Base-by-base conservation (phyloP, 1,140 invertebrate species). In the Sycophila sp. region DNA sequence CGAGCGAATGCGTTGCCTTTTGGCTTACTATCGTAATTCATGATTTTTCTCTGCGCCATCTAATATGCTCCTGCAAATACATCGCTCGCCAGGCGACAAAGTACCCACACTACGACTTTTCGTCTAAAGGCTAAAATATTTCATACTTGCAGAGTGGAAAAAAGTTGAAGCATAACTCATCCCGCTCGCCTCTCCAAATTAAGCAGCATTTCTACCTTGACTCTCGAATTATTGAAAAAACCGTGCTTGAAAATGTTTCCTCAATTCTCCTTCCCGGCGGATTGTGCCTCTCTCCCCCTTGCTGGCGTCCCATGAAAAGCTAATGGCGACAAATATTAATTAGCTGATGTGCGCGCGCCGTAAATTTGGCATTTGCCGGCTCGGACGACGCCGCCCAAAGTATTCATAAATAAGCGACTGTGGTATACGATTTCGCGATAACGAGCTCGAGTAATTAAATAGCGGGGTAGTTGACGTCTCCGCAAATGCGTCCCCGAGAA, bases 311-410 rank as follows among this genome's bases (percentile, higher is more conserved):
- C 19, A 19, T 13, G 17, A 45, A 42, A 47, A 66, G 47, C 69
- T 79, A 80, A 82, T 80, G 81, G 80, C 78, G 80, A 83, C 81
- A 82, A 85, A 81, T 84, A 85, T 83, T 83, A 85, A 84, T 84
- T 83, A 81, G 78, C 70, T 73, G 58, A 63, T 42, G 63, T 53
- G 42, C 36, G 24, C n/a, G n/a, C 47, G 28, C 47, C 59, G 68
- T 70, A 70, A 70, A 70, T 62, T 70, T 49, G 49, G 42, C 5
- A 64, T 47, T 34, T 42, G 17, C 45, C 6, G 34, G n/a, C 10
- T 15, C 40, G 56, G 2, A 34, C 59, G 40, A 19, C 30, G 42
- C 34, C 40, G 60, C 49, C 58, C 67, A 59, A 80, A 76, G 77
- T 81, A 77, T 80, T 80, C 78, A 79, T 84, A 83, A 84, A 85